Evolutionary conservation across 2,797 vertebrate species (phyloP).

Genomic region (Xyrichtys novacula): DNA sequence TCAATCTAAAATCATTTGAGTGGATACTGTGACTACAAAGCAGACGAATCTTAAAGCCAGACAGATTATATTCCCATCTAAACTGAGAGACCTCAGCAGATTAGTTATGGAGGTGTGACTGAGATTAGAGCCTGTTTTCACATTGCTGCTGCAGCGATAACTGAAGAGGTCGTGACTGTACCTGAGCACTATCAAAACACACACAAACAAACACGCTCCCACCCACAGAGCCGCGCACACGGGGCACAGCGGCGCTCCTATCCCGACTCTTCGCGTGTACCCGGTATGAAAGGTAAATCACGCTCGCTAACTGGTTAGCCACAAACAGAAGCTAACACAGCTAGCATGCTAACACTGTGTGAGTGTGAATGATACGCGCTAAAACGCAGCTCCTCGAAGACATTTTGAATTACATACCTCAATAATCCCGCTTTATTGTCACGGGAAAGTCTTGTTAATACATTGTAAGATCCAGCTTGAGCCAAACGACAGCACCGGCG

Average conservation of each 20-base stretch:
- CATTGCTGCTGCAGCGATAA: background rate
- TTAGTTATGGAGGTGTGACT: slow-evolving; percentile 16
- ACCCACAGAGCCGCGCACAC: background rate
- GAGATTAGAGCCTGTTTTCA: slow-evolving; percentile 8
- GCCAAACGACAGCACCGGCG: slow-evolving; percentile 9
- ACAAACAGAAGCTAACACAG: slow-evolving; percentile 50
- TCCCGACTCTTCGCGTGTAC: slow-evolving; percentile 23
- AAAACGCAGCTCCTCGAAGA: background rate
- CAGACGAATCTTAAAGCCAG: background rate
- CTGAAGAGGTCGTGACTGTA: slow-evolving; percentile 55
- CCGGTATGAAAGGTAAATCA: slow-evolving; percentile 41
- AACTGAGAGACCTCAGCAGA: slow-evolving; percentile 12
- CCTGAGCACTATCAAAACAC: background rate
- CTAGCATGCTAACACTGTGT: slow-evolving; percentile 58
- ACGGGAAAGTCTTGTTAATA: slow-evolving; percentile 1
- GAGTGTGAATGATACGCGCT: slow-evolving; percentile 1
- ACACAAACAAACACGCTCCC: slow-evolving; percentile 5
- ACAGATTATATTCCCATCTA: background rate
- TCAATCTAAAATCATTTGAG: no score
- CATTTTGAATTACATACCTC: slow-evolving; percentile 55
- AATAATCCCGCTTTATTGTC: background rate
- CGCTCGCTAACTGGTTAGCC: slow-evolving; percentile 53
- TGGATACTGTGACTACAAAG: no score
- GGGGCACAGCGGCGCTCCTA: background rate
- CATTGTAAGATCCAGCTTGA: slow-evolving; percentile 29